Evolutionary conservation across 2,888 invertebrate genomes (phyloP).

Genomic region (Ctena decussata): DNA sequence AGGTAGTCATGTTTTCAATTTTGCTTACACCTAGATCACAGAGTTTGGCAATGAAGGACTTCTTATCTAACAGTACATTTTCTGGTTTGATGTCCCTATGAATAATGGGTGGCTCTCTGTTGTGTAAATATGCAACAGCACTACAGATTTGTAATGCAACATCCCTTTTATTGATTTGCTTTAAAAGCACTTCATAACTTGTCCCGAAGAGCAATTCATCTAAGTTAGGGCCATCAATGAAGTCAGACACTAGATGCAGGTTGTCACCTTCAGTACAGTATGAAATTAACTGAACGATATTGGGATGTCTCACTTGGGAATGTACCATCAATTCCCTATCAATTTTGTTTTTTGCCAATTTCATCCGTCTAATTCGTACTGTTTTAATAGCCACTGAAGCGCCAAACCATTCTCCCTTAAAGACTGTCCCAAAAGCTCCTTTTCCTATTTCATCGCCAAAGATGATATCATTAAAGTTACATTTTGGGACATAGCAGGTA

Average conservation of each 20-base stretch:
- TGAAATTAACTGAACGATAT: conserved; percentile 40
- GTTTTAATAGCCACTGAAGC: conserved; percentile 38
- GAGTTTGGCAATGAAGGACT: conserved; percentile 1
- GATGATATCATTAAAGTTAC: not conserved
- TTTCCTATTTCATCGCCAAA: conserved; percentile 34
- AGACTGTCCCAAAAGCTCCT: conserved; percentile 30
- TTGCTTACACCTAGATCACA: conserved; percentile 34
- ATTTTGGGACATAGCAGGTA: not conserved
- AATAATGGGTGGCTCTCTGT: conserved; percentile 12
- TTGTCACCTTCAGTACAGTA: not conserved
- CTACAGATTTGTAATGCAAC: not conserved
- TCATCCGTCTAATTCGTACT: conserved; percentile 27
- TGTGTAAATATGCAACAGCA: conserved; percentile 35
- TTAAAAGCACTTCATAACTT: not conserved
- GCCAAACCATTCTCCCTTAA: conserved; percentile 35
- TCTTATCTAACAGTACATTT: conserved; percentile 31
- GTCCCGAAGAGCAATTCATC: conserved; percentile 17
- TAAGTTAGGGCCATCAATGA: conserved; percentile 17
- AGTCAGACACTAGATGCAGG: conserved; percentile 14
- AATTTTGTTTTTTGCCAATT: conserved; percentile 24
- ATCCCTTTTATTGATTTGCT: not conserved
- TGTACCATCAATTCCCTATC: conserved; percentile 30
- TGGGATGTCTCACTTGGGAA: conserved; percentile 36
- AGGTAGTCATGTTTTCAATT: not conserved
- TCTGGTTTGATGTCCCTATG: conserved; percentile 49